Evolutionary conservation across 2,797 vertebrate species (phyloP), one percentile per base, ranked within the genome.

Genomic region (Leuciscus waleckii): DNA sequence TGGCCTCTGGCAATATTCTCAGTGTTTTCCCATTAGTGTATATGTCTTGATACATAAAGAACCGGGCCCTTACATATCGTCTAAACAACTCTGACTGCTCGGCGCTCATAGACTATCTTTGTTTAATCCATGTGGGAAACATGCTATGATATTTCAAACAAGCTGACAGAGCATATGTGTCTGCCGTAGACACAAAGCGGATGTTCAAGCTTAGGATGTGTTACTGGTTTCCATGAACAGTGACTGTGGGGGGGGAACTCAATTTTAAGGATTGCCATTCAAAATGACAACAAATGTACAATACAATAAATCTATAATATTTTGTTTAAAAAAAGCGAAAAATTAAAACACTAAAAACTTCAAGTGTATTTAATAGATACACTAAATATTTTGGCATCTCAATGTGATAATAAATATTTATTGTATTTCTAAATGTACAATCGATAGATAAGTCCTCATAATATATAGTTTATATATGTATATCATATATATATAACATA

Each of bases 11-110:
- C 51, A 19, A 56, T 41, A 43, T 69, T 69, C 37, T 41, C 46
- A 70, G 39, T 49, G 83, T 61, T 84, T 79, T 84, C 65, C 75
- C 51, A 79, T 84, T 76, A 71, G 51, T 71, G 67, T 63, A 61
- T 46, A 65, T 17, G 29, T 43, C 63, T 77, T 1, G n/a, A 69
- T 78, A 78, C 29, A 70, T 43, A n/a, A 78, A 69, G 37, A 65
- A 51, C 71, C 0, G 19, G 67, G 63, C 51, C 26, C 81, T 56
- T 61, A 21, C 39, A 71, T 35, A 46, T 82, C 1, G 1, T 43
- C n/a, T 16, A 78, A 84, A 84, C 82, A 78, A 84, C 37, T 58
- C 74, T 78, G 74, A 69, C 49, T 54, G 32, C 35, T 68, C 43
- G 1, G 23, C 17, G 9, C 61, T 68, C 46, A 56, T 77, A 54